Base-by-base conservation (phyloP, 2,113 vertebrate species). In the Paralichthys olivaceus region DNA sequence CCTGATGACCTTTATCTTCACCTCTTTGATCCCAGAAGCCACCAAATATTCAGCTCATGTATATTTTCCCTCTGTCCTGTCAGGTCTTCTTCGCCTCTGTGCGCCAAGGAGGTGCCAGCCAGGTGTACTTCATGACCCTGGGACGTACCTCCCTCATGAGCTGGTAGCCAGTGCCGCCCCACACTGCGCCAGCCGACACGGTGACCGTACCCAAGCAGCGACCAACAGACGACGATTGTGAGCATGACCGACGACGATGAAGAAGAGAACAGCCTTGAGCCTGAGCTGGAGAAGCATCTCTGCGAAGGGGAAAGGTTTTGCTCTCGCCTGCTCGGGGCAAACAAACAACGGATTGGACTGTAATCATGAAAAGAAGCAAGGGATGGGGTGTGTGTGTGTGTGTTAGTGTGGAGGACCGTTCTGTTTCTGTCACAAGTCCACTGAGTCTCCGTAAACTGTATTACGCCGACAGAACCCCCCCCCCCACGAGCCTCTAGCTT, bases 51-150 rank as follows among this genome's bases (percentile, higher is more conserved):
- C 13, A 13, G 40, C 40, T 14, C 19, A 12, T 19, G 17, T n/a
- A 2, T 7, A n/a, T 17, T 47, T 17, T 5, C 0, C 6, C 26
- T 51, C 12, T 17, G 4, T 68, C n/a, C 5, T 2, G 17, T 29
- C 73, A 94, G 93, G 93, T 94, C 34, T 94, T 94, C 87, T 94
- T 94, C 13, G 93, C 93, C 43, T 94, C 93, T 0, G 93, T 94
- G 80, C 93, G 93, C 4, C 83, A 71, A 0, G 93, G 93, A 25
- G 93, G 93, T 5, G 91, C 92, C 81, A 93, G 92, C 76, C 93
- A 94, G 84, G 93, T 94, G 2, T 94, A 94, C 65, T 94, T 94
- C 63, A 94, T 94, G 93, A 94, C 93, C n/a, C 87, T 94, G 80
- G 93, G 92, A 29, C 92, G 93, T 65, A 81, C 90, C 2, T 93